Percentiles rank a stretch among this genome's conserved stretches.
phyloP scores from a whole-genome alignment of 2,888 invertebrate species.

The Andrena dorsata region DNA sequence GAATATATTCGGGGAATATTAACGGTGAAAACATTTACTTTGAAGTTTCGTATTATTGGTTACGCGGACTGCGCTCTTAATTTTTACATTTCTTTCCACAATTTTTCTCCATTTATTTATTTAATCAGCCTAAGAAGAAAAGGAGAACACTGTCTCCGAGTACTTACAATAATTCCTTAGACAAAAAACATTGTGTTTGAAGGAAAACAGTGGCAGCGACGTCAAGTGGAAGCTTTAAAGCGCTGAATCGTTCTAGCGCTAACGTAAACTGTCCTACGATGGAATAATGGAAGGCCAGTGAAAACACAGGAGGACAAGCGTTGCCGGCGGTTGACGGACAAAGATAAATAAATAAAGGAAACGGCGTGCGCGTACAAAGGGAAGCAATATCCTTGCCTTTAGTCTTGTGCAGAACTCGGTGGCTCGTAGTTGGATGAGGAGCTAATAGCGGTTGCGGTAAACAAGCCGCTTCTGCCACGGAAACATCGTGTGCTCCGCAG shows the following conservation, averaged over 20 bases:
- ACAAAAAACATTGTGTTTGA: neutral
- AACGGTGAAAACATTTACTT: too few relatives aligned
- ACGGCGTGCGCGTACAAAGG: constrained; percentile 77
- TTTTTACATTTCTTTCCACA: too few relatives aligned
- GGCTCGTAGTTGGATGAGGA: constrained; percentile 65
- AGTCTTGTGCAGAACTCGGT: constrained; percentile 64
- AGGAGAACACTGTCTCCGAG: too few relatives aligned
- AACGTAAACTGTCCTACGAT: constrained; percentile 76
- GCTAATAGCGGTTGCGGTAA: constrained; percentile 80
- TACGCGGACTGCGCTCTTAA: too few relatives aligned
- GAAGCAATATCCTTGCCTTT: constrained; percentile 81
- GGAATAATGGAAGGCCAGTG: constrained; percentile 73
- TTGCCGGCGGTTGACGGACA: constrained; percentile 68
- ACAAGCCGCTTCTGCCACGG: constrained; percentile 78
- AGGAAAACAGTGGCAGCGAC: constrained; percentile 31
- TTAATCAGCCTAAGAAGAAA: too few relatives aligned
- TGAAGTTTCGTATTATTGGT: too few relatives aligned
- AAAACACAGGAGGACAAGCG: constrained; percentile 61
- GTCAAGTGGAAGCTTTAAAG: constrained; percentile 65
- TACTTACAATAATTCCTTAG: neutral
- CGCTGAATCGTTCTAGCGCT: constrained; percentile 66
- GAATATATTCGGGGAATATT: too few relatives aligned
- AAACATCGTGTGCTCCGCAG: constrained; percentile 70
- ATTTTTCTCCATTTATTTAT: too few relatives aligned
- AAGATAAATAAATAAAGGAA: constrained; percentile 83